phyloP scores from a whole-genome alignment of 2,888 invertebrate genomes.

The Drosophila neotestacea region DNA sequence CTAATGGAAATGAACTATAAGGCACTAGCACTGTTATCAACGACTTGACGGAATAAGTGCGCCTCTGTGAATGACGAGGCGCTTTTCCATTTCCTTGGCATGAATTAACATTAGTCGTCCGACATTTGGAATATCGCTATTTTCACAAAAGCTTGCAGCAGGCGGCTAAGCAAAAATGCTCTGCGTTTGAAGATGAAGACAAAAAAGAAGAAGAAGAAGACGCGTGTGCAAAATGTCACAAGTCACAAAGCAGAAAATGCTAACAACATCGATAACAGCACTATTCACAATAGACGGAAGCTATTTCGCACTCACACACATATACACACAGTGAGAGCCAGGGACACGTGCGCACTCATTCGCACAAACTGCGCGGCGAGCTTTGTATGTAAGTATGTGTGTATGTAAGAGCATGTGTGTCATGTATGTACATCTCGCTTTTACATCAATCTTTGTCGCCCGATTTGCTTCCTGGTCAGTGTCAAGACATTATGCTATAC shows the following conservation, averaged over 20 bases:
- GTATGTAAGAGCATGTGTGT: slow-evolving; percentile 10
- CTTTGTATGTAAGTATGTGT: slow-evolving; percentile 12
- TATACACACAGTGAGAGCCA: slow-evolving; percentile 28
- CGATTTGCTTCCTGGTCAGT: slow-evolving; percentile 75
- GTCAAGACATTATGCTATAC: slow-evolving; percentile 45
- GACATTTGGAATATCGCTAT: slow-evolving; percentile 52
- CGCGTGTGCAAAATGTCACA: slow-evolving; percentile 69
- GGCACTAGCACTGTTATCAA: background rate
- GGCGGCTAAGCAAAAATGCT: slow-evolving; percentile 31
- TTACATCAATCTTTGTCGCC: slow-evolving; percentile 78
- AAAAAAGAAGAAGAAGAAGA: slow-evolving; percentile 16
- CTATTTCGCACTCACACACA: slow-evolving; percentile 53
- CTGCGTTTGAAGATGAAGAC: slow-evolving; percentile 7
- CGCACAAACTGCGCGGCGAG: slow-evolving; percentile 50
- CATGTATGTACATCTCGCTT: slow-evolving; percentile 61
- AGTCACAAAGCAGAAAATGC: slow-evolving; percentile 47
- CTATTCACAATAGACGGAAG: slow-evolving; percentile 79
- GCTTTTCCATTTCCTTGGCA: slow-evolving; percentile 53
- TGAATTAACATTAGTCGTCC: slow-evolving; percentile 46
- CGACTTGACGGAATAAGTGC: slow-evolving; percentile 14
- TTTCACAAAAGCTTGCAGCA: slow-evolving; percentile 33
- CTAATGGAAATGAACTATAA: slow-evolving; percentile 1
- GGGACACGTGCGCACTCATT: slow-evolving; percentile 77
- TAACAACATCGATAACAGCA: slow-evolving; percentile 65
- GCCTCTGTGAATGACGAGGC: slow-evolving; percentile 24